Evolutionary conservation across 2,113 vertebrate genomes (phyloP).

Genomic region (Saguinus imperator): DNA sequence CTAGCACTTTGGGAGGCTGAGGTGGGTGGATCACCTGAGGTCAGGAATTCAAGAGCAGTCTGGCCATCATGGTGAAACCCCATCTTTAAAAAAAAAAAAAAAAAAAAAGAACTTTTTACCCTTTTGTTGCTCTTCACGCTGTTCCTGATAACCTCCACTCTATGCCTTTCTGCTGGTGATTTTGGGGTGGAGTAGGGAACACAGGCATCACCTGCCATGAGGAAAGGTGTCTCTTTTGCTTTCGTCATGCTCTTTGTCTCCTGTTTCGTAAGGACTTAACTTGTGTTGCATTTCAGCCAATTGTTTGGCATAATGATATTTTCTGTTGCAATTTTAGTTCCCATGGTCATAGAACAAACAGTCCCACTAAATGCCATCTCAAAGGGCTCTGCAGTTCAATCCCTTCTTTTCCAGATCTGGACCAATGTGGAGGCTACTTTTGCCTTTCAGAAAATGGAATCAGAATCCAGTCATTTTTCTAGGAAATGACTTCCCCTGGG

Average conservation of each 20-base stretch:
- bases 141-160: background rate
- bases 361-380: background rate
- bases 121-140: background rate
- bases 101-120: background rate
- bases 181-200: background rate
- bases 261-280: background rate
- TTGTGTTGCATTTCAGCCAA: background rate
- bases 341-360: background rate
- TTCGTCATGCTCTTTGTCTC: background rate
- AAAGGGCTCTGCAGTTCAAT: background rate
- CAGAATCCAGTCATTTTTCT: background rate
- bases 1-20: too few species aligned
- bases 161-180: background rate
- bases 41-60: too few species aligned
- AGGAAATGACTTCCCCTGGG: background rate
- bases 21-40: too few species aligned
- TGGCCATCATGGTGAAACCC: too few species aligned
- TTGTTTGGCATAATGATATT: background rate
- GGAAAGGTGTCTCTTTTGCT: background rate
- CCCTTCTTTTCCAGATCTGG: background rate
- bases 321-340: slow-evolving; percentile 35
- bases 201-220: background rate
- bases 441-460: background rate
- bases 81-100: too few species aligned
- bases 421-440: background rate